phyloP scores from a whole-genome alignment of 2,113 vertebrate genomes.

The Pseudopodoces humilis region DNA sequence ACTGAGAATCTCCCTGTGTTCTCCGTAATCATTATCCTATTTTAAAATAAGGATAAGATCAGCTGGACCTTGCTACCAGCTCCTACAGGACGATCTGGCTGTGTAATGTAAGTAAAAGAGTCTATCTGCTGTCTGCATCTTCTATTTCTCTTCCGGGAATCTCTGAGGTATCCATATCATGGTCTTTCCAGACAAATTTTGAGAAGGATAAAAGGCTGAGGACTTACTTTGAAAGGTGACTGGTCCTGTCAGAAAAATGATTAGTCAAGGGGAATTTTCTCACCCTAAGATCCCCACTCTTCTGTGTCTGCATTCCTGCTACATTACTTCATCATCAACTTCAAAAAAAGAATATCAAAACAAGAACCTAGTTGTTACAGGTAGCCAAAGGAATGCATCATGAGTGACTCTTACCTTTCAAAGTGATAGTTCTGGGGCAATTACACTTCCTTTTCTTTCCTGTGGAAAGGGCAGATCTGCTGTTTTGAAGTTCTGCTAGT shows the following conservation, averaged over 20 bases:
- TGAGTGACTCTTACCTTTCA: neutral
- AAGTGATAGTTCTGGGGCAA: neutral
- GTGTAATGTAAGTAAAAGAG: neutral
- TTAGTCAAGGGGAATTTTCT: neutral
- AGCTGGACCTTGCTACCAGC: neutral
- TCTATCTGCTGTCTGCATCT: neutral
- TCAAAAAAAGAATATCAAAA: neutral
- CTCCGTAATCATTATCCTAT: neutral
- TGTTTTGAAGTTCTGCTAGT: neutral
- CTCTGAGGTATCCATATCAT: neutral
- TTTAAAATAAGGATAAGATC: neutral
- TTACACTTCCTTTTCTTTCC: neutral
- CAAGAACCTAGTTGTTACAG: neutral
- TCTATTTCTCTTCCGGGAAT: neutral
- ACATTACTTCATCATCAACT: neutral
- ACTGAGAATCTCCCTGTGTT: neutral
- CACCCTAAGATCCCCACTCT: neutral
- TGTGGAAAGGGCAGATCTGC: neutral
- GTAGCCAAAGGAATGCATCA: neutral
- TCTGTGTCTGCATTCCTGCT: neutral
- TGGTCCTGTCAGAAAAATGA: neutral
- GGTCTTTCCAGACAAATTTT: neutral
- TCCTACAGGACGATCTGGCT: neutral
- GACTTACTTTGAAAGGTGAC: neutral
- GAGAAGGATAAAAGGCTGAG: neutral